Evolutionary conservation across 2,113 vertebrate species (phyloP), one percentile per base, ranked within the genome.

Genomic region (Bambusicola thoracicus): DNA sequence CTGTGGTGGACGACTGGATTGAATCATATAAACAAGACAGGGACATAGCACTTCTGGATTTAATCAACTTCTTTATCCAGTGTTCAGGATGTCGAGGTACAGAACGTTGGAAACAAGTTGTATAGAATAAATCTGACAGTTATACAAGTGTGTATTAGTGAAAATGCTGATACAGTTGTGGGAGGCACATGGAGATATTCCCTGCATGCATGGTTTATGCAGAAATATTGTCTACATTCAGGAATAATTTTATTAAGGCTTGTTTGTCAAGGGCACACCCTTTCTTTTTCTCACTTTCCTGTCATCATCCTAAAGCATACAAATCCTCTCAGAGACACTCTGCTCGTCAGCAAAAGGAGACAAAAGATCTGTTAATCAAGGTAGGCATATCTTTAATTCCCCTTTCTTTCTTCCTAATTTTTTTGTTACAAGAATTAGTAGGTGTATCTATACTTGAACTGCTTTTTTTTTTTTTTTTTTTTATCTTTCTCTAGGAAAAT

Each of bases 11-110:
- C 88, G 99, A 99, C 98, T 99, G 99, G 99, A 99, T 99, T 92
- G 99, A 99, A 97, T 99, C 99, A 44, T 99, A 99, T 97, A 99
- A 99, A 95, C 99, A 99, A 97, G 99, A 99, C 98, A 97, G 99
- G 97, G 99, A 99, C 97, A 97, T 99, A 97, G 99, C 99, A 87
- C 98, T 99, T 95, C 98, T 99, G 97, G 99, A 99, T 98, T 98
- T 99, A 95, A 99, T 99, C 97, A 99, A 99, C 97, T 99, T 99
- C 97, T 99, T 99, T 98, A 99, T 99, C 97, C 99, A 99, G 97
- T 99, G 99, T 97, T 99, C 99, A 69, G 99, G 99, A 84, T 99
- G 99, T 98, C 99, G 99, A 99, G 99, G 99, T 99, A 98, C 94
- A 96, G 84, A 97, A 84, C 14, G 38, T 93, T 95, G 85, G 83